Evolutionary conservation across 1,140 invertebrate species (phyloP).

Genomic region (Aradophagus sp.): DNA sequence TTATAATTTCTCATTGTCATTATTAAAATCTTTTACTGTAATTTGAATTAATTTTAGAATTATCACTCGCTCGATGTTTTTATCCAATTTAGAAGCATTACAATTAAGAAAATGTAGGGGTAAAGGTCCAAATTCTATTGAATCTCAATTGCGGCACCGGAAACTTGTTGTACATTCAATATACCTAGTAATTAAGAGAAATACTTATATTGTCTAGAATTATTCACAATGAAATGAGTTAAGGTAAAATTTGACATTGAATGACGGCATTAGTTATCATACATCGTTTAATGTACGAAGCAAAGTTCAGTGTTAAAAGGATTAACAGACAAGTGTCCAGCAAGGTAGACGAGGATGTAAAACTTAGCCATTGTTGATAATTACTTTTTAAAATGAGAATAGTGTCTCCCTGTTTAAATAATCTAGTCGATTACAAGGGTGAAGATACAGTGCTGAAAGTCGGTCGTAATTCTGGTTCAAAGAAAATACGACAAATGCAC

Average conservation of each 20-base stretch:
- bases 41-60: constrained; percentile 19
- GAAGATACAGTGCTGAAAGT: constrained; percentile 40
- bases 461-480: constrained; percentile 39
- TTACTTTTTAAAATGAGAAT: constrained; percentile 29
- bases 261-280: constrained; percentile 28
- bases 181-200: constrained; percentile 27
- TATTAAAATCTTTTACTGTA: constrained; percentile 1
- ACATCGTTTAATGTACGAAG: constrained; percentile 28
- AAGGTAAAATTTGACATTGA: constrained; percentile 21
- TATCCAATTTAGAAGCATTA: constrained; percentile 17
- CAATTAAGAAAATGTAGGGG: constrained; percentile 10
- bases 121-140: constrained; percentile 13
- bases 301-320: constrained; percentile 12
- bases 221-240: constrained; percentile 24
- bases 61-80: constrained; percentile 12
- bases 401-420: constrained; percentile 44
- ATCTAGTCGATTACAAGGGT: constrained; percentile 54
- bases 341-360: constrained; percentile 22
- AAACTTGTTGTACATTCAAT: constrained; percentile 42
- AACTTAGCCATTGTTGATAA: constrained; percentile 52
- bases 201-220: constrained; percentile 30
- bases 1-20: constrained; percentile 1
- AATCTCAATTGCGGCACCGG: too few species aligned
- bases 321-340: constrained; percentile 16
- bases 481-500: constrained; percentile 32